Base-by-base conservation (phyloP, 64 coral and sea anemone genomes). In the Exaiptasia diaphana region DNA sequence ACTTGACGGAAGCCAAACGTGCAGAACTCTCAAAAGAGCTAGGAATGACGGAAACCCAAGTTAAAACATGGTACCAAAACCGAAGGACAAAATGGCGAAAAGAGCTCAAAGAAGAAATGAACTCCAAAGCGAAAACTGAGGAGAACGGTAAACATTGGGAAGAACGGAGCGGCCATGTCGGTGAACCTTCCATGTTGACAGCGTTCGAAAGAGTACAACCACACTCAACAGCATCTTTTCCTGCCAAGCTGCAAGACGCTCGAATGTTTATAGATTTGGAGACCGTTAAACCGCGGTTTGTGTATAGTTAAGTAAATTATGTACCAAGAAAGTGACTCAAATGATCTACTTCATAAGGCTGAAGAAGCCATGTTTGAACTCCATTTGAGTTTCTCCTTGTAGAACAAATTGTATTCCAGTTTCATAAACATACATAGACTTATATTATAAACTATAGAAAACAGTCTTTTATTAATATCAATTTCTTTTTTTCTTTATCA, bases 11-110 rank as follows among this genome's bases (percentile, higher is more conserved):
- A 40, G 82, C 83, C 0, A 92, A 86, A 63, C 64, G 90, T 30
- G 75, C 74, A 20, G 82, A 86, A 75, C 42, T 92, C 20, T 85
- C 90, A 31, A 73, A 68, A 67, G 82, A 92, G 3, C 41, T 92
- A 12, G 82, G 82, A 28, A 44, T 92, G 38, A 92, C 90, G 50
- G 90, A 92, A 92, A 86, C 82, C 15, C 90, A 92, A 73, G 90
- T 92, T 2, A 92, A 86, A 75, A 92, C 90, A 1, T 92, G 90
- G 90, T 92, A 85, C 58, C 90, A 92, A 67, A 92, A 92, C 52
- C 70, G 90, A 62, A 30, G 90, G 74, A 92, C 90, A 36, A 92
- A 92, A 71, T 92, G 90, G 90, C 83, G 83, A 40, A 92, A 92
- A 68, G 90, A 92, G 58, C 78, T 71, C 30, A 86, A 74, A 63